Conservation (phyloP, 2,888 invertebrate genomes). For the Bugula neritina region DNA sequence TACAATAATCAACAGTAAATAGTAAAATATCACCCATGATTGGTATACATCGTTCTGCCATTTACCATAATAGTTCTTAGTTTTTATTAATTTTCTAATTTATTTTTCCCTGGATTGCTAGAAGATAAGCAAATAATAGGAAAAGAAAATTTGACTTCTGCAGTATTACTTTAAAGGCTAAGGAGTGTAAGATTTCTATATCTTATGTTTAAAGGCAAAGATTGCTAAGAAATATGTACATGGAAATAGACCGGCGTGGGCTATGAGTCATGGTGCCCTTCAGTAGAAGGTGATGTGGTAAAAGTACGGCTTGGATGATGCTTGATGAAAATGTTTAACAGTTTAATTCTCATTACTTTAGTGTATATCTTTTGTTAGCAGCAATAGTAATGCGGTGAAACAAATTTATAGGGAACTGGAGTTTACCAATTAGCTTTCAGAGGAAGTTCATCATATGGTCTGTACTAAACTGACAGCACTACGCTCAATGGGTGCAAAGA, state of each 20-base stretch:
- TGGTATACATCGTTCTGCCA: background rate
- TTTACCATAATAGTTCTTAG: background rate
- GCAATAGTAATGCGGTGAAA: background rate
- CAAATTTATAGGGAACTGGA: background rate
- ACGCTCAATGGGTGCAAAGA: background rate
- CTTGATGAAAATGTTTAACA: too few species aligned
- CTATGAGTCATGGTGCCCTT: too few species aligned
- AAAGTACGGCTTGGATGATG: too few species aligned
- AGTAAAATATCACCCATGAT: constrained; percentile 14
- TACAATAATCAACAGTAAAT: constrained; percentile 16
- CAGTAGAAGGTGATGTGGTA: too few species aligned
- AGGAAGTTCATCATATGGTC: background rate
- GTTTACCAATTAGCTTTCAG: background rate
- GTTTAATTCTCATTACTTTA: too few species aligned
- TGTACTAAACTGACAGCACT: background rate
- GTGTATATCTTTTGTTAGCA: background rate
- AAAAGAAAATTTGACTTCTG: background rate
- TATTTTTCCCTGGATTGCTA: background rate
- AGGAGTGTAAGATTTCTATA: too few species aligned
- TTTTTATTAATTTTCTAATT: too few species aligned
- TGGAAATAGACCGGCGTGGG: too few species aligned
- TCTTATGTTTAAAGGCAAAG: too few species aligned
- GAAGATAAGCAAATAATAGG: background rate
- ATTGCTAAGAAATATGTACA: too few species aligned
- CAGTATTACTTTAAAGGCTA: too few species aligned